phyloP scores from a whole-genome alignment of 2,113 vertebrate species.

The Neogale vison region DNA sequence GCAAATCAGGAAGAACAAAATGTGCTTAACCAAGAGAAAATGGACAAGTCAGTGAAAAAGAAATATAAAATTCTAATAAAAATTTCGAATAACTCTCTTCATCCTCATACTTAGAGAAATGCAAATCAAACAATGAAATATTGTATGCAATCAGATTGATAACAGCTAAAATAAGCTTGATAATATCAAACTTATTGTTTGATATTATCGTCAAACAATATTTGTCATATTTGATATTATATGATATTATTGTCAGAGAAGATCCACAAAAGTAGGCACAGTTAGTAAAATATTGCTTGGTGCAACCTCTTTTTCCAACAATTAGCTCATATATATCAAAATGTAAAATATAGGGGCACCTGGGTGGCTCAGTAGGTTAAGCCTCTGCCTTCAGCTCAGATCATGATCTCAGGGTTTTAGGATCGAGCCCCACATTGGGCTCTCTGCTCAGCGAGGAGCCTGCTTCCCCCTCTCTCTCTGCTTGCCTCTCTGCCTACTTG shows the following conservation, averaged over 20 bases:
- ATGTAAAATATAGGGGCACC: not conserved
- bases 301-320: not conserved
- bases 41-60: not conserved
- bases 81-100: not conserved
- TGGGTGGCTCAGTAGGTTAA: too few species aligned
- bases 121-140: not conserved
- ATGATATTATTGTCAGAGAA: not conserved
- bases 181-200: not conserved
- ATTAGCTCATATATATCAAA: not conserved
- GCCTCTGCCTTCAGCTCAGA: too few species aligned
- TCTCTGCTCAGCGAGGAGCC: too few species aligned
- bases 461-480: too few species aligned
- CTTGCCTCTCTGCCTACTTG: too few species aligned
- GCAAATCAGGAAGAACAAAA: not conserved
- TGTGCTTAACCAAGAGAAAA: not conserved
- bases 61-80: not conserved
- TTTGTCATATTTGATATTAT: too few species aligned
- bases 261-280: not conserved
- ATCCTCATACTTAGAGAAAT: not conserved
- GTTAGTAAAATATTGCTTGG: not conserved
- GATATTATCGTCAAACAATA: too few species aligned
- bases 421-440: too few species aligned
- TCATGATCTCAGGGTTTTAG: too few species aligned
- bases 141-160: not conserved
- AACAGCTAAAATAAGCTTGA: constrained; percentile 15